Base-by-base conservation (phyloP, 2,888 invertebrate species). In the Sesamia inferens region DNA sequence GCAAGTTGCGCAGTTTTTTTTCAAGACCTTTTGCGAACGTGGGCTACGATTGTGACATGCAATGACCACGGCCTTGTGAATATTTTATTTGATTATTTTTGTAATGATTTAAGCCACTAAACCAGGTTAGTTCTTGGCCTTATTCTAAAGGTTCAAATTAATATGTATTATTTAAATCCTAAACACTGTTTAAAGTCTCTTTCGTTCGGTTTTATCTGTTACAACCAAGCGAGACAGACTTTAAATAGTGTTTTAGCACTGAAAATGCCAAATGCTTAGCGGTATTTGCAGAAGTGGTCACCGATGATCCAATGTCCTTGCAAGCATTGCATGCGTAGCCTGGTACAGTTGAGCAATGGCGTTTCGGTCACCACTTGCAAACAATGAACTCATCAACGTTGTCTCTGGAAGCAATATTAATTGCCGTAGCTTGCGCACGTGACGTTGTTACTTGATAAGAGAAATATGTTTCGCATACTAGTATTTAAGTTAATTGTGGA, bases 381-480 rank as follows among this genome's bases (percentile, higher is more conserved):
- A 95, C 94, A 94, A 94, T 94, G 94, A 93, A 94, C 94, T 93
- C 95, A 94, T 93, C 94, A 92, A 79, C 84, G 87, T 85, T 84
- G 88, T 88, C 91, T 91, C 85, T 88, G 87, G 88, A 89, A 89
- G 92, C 89, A 91, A 92, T 92, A 92, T 94, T 94, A 94, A 94
- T 93, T 94, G 89, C 91, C 81, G 87, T 85, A 87, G 86, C 87
- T 88, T 88, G 85, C 81, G 78, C 79, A 88, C 86, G 87, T 88
- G 83, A 85, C 84, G 85, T 82, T 73, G 84, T 83, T 88, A 86
- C 88, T 86, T 88, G 88, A 90, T 90, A 89, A 89, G 87, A 84
- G 76, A 84, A 71, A 44, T 71, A 80, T 75, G 79, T 83, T 82
- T 86, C 82, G 78, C 79, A 78, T 78, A 72, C 75, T 62, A 75